Base-by-base conservation (phyloP, 2,888 invertebrate species). In the Ectemnius cavifrons region DNA sequence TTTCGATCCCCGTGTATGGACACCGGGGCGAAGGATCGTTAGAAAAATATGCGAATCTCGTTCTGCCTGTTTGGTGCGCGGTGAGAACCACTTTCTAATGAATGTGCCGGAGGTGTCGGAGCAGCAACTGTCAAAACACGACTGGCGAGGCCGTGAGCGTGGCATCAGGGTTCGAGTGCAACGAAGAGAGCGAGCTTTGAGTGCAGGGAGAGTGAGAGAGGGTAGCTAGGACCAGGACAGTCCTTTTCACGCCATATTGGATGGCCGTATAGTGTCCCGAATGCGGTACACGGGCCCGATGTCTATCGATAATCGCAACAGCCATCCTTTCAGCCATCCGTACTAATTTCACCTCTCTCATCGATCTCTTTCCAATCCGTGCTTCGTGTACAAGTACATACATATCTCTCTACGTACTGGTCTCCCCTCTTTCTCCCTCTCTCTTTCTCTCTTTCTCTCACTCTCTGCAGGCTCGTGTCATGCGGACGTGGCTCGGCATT, bases 91-190 rank as follows among this genome's bases (percentile, higher is more conserved):
- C 90, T 87, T 87, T 84, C 82, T 89, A 90, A 91, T 90, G 90
- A 90, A 89, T 86, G 89, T 85, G 86, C 84, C 87, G 85, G 89
- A 90, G 90, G 91, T 91, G 91, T 91, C 89, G 85, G 88, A 91
- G 90, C 90, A 86, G 90, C 91, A 91, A 91, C 91, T 91, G 91
- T 91, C 91, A 91, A 91, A 91, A 91, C 91, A 91, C 86, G 84
- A 83, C 71, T 84, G 84, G 79, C 82, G 79, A 83, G 84, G 71
- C 84, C 56, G 59, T 60, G 84, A 73, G 72, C 75, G 77, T 77
- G 79, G 67, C 76, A 74, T 73, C 52, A n/a, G 52, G 37, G 8
- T 73, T 71, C 80, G 77, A 75, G 82, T 81, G 76, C 76, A 73
- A 86, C 85, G 73, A 71, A 75, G 83, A 84, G 77, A 27, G 69